Evolutionary conservation across 2,113 vertebrate genomes (phyloP), one percentile per base, ranked within the genome.

Genomic region (Microtus richardsoni): DNA sequence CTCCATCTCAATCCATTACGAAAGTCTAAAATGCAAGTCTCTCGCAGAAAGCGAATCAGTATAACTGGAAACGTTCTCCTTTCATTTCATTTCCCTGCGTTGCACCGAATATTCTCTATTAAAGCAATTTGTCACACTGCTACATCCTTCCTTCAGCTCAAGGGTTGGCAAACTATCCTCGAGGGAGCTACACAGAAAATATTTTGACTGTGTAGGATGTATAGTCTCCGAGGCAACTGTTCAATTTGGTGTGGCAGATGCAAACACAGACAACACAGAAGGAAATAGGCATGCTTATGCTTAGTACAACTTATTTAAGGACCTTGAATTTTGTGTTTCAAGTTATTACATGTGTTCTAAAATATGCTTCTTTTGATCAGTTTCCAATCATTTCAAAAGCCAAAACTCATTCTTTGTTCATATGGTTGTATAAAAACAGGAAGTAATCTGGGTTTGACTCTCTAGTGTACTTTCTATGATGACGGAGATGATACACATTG

Each of bases 301-400:
- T 87, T n/a, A 49, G 26, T 19, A 49, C 93, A 58, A 58, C 28
- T 66, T 58, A 93, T 89, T 64, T 39, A 75, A 41, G 68, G 49
- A 66, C 22, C 47, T 30, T 71, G 26, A 58, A 49, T 22, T 79
- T 44, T 86, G 64, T 78, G 77, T 96, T 93, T 93, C 12, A 30
- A 91, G 41, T 94, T 28, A 68, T 49, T 89, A 78, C 8, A 33
- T n/a, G 16, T 52, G 39, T 39, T 66, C 62, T 96, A 19, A 93
- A 91, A 84, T 85, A 79, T 2, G 70, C 0, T 73, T 95, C 60
- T 52, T 91, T 91, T 60, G 36, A 62, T 26, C 62, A 70, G 36
- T 92, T 93, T 84, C 86, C 28, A n/a, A 39, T 75, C 11, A 89
- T 79, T 90, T 91, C 26, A 93, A 96, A 95, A 62, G 68, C 7